These are phyloP conservation scores for Lepidurus couesii DNA, from an alignment of 1,140 invertebrate species.

Conservation along the genomic window DNA sequence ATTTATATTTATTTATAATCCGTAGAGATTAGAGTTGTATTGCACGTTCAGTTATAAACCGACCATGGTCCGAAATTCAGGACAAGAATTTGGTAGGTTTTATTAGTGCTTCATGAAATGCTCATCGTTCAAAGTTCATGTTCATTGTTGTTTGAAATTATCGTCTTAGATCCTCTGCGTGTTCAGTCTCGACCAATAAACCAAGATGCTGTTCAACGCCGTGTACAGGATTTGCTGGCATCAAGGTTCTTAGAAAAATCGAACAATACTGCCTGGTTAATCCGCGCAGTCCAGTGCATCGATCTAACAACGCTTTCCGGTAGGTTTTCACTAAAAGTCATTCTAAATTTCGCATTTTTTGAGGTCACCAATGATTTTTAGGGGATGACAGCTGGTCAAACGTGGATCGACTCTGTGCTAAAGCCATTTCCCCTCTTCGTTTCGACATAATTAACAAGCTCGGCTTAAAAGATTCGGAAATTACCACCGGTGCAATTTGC, in stretches of 20 bases:
- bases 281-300: slow-evolving; percentile 74
- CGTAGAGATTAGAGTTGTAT: neutral
- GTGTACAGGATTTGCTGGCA: slow-evolving; percentile 41
- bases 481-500: slow-evolving; percentile 78
- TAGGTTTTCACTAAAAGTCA: slow-evolving; percentile 32
- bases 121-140: neutral
- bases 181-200: neutral
- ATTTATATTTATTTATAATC: neutral
- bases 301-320: slow-evolving; percentile 84
- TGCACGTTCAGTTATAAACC: neutral
- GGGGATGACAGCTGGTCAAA: slow-evolving; percentile 81
- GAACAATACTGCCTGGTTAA: slow-evolving; percentile 64
- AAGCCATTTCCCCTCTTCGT: slow-evolving; percentile 58
- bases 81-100: neutral
- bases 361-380: slow-evolving; percentile 23
- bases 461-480: slow-evolving; percentile 41
- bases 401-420: slow-evolving; percentile 70
- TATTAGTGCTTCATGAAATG: neutral
- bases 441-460: slow-evolving; percentile 46
- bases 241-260: slow-evolving; percentile 49
- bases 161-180: neutral
- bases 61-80: neutral
- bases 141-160: neutral
- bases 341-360: neutral
- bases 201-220: slow-evolving; percentile 37